Evolutionary conservation across 2,113 vertebrate genomes (phyloP), one percentile per base, ranked within the genome.

Genomic region (Opisthocomus hoazin): DNA sequence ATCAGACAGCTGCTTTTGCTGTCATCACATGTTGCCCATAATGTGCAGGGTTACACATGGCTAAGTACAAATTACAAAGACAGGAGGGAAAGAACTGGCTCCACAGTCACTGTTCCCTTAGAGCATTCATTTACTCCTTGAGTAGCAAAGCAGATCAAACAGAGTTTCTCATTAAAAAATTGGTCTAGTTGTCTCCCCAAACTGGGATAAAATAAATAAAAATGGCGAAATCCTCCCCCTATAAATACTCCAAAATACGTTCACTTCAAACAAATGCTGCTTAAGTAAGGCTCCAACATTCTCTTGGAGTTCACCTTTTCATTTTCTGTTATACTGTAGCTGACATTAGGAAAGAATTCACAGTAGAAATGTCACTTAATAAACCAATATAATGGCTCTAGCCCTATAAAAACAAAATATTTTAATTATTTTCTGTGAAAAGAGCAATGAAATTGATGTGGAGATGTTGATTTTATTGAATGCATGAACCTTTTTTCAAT

Each of bases 1-100:
- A 93, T 84, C 85, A 94, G 83, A 43, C 78, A 96, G 76, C 73
- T 96, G 84, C 73, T 89, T 97, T 84, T 91, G 70, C 92, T 95
- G 88, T 84, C 85, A 89, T 94, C 90, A 89, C 83, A 65, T 18
- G 27, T 41, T 90, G 56, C 53, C 43, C 53, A 57, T 92, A 95
- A 93, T 78, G 24, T 87, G 46, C 4, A 3, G 56, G n/a, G 76
- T 88, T 90, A 75, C 83, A 95, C 89, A 87, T 36, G 79, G 64
- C 23, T 90, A 84, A 86, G 29, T 87, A 63, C 83, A 96, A 94
- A 95, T 93, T 93, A 80, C 83, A 87, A 96, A 92, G 83, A 93
- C 80, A 94, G 88, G 89, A 92, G 83, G 83, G 45, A 89, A 96
- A 93, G 92, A 92, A 81, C 34, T 92, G 69, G 68, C 65, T 95